phyloP scores from a whole-genome alignment of 2,888 invertebrate species.

The Agelastica alni region DNA sequence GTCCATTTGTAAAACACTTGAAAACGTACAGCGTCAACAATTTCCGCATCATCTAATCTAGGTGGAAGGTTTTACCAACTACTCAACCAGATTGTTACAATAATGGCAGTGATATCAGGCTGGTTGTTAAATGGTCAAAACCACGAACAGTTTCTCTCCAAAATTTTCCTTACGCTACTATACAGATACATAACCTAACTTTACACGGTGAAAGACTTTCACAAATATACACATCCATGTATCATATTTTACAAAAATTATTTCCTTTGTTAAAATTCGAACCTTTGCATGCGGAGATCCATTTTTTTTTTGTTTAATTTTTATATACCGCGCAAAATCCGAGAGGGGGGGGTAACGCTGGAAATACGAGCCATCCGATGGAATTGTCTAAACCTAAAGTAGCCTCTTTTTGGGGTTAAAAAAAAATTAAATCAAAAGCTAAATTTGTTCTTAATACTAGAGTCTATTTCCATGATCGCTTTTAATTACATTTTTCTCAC shows the following conservation, averaged over 20 bases:
- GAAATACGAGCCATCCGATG: slow-evolving; percentile 4
- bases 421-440: too few relatives aligned
- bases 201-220: slow-evolving; percentile 53
- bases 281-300: slow-evolving; percentile 42
- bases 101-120: slow-evolving; percentile 52
- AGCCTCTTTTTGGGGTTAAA: slow-evolving; percentile 4
- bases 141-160: slow-evolving; percentile 35
- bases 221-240: slow-evolving; percentile 40
- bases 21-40: too few relatives aligned
- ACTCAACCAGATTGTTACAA: slow-evolving; percentile 43
- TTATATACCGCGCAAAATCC: slow-evolving; percentile 33
- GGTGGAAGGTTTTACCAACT: slow-evolving; percentile 44
- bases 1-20: too few relatives aligned
- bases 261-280: slow-evolving; percentile 34
- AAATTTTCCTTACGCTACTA: slow-evolving; percentile 44
- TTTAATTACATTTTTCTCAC: too few relatives aligned
- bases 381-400: slow-evolving; percentile 10
- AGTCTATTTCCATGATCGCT: too few relatives aligned
- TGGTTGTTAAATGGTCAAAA: slow-evolving; percentile 50
- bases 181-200: slow-evolving; percentile 53
- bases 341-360: slow-evolving; percentile 1
- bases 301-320: slow-evolving; percentile 24
- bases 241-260: slow-evolving; percentile 35
- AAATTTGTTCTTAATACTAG: background rate
- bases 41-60: slow-evolving; percentile 36